Evolutionary conservation across 2,888 invertebrate species (phyloP), one percentile per base, ranked within the genome.

Genomic region (Cheilosia pagana): DNA sequence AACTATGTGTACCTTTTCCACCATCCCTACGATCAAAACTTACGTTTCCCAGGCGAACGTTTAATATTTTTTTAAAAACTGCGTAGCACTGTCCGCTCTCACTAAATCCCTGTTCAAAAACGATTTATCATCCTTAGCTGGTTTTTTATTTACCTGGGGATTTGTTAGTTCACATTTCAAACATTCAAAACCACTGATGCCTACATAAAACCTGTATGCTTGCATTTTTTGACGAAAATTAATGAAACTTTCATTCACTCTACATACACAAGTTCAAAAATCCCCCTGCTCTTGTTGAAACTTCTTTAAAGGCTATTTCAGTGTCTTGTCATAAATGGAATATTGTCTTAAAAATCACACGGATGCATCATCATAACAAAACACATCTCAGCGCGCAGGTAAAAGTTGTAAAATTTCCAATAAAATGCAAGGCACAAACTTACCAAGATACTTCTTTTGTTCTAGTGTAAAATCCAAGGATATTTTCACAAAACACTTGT

Each of bases 351-450:
- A 67, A 71, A 75, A 76, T 52, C 48, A 72, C 65, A 62, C 53
- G 48, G 53, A 76, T 74, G 45, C 78, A 83, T 83, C 57, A 83
- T 21, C 82, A 68, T 74, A 65, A 70, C 45, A 52, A 39, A 62
- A 65, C 39, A 57, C 41, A 70, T 48, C 45, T 77, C 23, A 48
- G 23, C 43, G 12, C 31, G 12, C 14, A 28, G 16, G 16, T 23
- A 3, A 12, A 65, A 10, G 57, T 53, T 65, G 53, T 62, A 31
- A 63, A 65, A 53, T 35, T 39, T 35, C 45, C 52, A 52, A 50
- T 81, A 59, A 81, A 74, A 62, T n/a, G 3, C 6, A 35, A 31
- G 10, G 25, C 57, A 23, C 35, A 50, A 70, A 75, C 81, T 81
- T 81, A 81, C 81, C 81, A 70, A 63, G 35, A 50, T 48, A 55